phyloP scores from a whole-genome alignment of 2,113 vertebrate genomes.

The Prochilodus magdalenae region DNA sequence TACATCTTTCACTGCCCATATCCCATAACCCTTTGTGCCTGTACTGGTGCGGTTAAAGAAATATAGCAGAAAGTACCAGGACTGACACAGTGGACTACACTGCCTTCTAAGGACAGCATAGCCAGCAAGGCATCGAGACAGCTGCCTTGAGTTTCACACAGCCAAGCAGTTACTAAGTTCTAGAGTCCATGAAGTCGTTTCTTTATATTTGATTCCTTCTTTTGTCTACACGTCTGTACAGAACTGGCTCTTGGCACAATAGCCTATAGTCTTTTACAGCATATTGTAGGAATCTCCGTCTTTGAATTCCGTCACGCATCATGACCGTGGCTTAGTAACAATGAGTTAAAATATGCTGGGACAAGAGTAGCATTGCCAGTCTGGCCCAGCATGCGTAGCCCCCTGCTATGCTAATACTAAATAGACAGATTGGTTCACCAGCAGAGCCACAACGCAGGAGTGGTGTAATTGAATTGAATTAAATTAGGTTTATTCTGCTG shows the following conservation, averaged over 20 bases:
- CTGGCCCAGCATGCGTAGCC: constrained; percentile 16
- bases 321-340: background rate
- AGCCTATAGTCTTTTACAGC: background rate
- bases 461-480: constrained; percentile 32
- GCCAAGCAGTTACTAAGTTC: background rate
- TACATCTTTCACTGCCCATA: too few relatives aligned
- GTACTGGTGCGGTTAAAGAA: too few relatives aligned
- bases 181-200: background rate
- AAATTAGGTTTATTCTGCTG: constrained; percentile 26
- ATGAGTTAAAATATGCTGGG: background rate
- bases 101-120: too few relatives aligned
- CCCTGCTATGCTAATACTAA: constrained; percentile 4
- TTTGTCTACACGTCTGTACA: background rate
- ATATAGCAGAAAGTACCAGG: too few relatives aligned
- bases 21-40: too few relatives aligned
- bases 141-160: background rate
- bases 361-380: background rate
- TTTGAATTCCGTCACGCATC: background rate
- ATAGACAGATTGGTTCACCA: constrained; percentile 29
- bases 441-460: background rate
- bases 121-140: too few relatives aligned
- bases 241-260: background rate
- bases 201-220: background rate
- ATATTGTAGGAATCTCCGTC: background rate
- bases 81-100: too few relatives aligned